Evolutionary conservation across 2,113 vertebrate genomes (phyloP), one percentile per base, ranked within the genome.

Genomic region (Sorex araneus): DNA sequence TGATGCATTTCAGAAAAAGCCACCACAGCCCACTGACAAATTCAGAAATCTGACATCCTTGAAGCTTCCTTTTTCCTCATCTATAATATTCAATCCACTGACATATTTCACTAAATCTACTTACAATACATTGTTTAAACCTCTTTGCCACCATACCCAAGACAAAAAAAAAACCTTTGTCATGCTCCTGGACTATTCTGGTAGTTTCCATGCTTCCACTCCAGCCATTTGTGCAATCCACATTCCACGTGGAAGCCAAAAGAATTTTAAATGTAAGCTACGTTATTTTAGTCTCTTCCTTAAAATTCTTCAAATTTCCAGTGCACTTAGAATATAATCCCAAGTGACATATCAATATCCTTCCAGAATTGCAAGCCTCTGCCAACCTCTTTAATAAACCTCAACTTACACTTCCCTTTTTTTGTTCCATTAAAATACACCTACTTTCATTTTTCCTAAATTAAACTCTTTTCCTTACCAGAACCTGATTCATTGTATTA

Each of bases 281-380:
- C 12, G 74, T 60, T 34, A 69, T 69, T 13, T 36, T 57, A 83
- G 60, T 83, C 63, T 67, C 23, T 60, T 54, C 71, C 32, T 79
- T 73, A 74, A 89, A 93, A 67, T 16, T 77, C 34, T 80, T 90
- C 67, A 80, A 93, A 67, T 54, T 45, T 34, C 30, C 30, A 67
- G 28, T 79, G 57, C 7, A 84, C 74, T 84, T 80, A 80, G 43
- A 74, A 32, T 80, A 90, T 43, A 80, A 76, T 81, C 28, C 36
- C 57, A 86, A 81, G 75, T 69, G 25, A 7, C 69, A 40, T 40
- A 75, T 76, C 54, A 30, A 90, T 5, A 36, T 45, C 19, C 19
- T 81, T 94, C 32, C 19, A 74, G 25, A 81, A 75, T 71, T 34
- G 67, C 75, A 86, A 69, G 47, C 15, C 70, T 86, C 60, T 73